phyloP scores from a whole-genome alignment of 64 coral and sea anemone genomes.

The Porites lutea region DNA sequence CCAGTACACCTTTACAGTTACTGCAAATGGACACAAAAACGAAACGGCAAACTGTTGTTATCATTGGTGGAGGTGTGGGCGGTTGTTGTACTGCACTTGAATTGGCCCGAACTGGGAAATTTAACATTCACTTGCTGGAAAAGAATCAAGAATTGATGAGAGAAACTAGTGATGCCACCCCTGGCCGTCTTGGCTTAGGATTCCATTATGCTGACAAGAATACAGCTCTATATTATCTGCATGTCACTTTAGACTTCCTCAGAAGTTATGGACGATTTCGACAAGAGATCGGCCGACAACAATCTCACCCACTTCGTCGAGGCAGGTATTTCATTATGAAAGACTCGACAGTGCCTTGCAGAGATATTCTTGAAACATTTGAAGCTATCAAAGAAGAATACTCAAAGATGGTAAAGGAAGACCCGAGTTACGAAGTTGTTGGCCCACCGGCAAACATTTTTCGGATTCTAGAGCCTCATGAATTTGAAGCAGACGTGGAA shows the following conservation, averaged over 20 bases:
- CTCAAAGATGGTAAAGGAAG: conserved; percentile 51
- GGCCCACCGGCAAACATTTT: conserved; percentile 74
- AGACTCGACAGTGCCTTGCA: conserved; percentile 24
- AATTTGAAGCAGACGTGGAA: conserved; percentile 53
- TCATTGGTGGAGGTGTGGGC: conserved; percentile 73
- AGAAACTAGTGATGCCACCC: conserved; percentile 54
- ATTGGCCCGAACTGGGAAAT: conserved; percentile 41
- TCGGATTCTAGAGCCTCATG: conserved; percentile 48
- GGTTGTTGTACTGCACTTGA: conserved; percentile 76
- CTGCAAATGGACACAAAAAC: not conserved
- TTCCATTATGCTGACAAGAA: conserved; percentile 76
- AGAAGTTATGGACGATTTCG: conserved; percentile 62
- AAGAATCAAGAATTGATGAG: conserved; percentile 68
- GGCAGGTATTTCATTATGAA: conserved; percentile 82
- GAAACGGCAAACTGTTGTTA: not conserved
- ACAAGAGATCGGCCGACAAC: conserved; percentile 8
- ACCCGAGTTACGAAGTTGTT: conserved; percentile 68
- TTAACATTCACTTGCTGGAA: conserved; percentile 53
- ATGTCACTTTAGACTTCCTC: conserved; percentile 57
- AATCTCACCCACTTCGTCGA: conserved; percentile 58
- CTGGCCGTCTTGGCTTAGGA: conserved; percentile 69
- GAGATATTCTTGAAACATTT: conserved; percentile 52
- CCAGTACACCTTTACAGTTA: too few relatives aligned
- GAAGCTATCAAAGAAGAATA: conserved; percentile 71
- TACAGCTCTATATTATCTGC: conserved; percentile 63